phyloP scores from a whole-genome alignment of 1,140 invertebrate genomes.

The Thrips palmi region DNA sequence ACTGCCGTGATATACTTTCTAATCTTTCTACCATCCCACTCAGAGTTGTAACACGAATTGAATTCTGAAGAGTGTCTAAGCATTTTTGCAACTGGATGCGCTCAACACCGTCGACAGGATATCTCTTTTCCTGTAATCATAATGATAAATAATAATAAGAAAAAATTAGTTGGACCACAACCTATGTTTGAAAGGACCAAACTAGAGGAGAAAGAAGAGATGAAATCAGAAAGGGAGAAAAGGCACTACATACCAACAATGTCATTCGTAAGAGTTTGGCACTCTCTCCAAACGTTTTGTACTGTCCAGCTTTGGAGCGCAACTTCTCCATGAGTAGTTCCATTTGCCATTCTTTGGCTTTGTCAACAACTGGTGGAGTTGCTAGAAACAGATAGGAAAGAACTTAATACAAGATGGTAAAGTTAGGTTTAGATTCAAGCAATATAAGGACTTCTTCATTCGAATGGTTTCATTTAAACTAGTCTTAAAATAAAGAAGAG shows the following conservation, averaged over 20 bases:
- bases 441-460: no score
- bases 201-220: not conserved
- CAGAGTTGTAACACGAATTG: constrained; percentile 79
- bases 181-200: constrained; percentile 1
- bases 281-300: constrained; percentile 62
- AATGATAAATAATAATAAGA: constrained; percentile 6
- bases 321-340: constrained; percentile 76
- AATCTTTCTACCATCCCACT: constrained; percentile 82
- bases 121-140: constrained; percentile 54
- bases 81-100: constrained; percentile 72
- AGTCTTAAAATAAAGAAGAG: no score
- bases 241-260: constrained; percentile 43
- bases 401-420: no score
- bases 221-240: constrained; percentile 9
- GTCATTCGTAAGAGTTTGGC: constrained; percentile 69
- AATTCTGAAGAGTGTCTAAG: constrained; percentile 80
- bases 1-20: constrained; percentile 72
- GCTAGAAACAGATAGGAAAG: no score
- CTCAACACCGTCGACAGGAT: constrained; percentile 62
- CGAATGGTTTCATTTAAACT: no score
- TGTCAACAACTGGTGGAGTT: no score
- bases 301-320: constrained; percentile 51
- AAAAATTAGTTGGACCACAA: not conserved
- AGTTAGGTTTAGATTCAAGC: no score
- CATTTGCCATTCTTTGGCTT: constrained; percentile 26